phyloP scores from a whole-genome alignment of 2,797 vertebrate genomes.

The Melanogrammus aeglefinus region DNA sequence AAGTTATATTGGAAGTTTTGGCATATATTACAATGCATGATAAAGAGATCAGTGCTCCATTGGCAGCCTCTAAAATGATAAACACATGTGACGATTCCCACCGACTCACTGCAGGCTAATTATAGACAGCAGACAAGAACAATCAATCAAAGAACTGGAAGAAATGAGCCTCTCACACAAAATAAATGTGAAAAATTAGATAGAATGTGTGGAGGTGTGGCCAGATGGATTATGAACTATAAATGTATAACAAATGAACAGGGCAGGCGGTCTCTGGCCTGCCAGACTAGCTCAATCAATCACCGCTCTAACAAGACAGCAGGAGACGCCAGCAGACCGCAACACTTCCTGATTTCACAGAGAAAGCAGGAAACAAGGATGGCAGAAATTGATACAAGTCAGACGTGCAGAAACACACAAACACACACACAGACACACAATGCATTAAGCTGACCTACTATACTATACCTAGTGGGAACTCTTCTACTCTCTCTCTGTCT shows the following conservation, averaged over 20 bases:
- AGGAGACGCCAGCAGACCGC: constrained; percentile 27
- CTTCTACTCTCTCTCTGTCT: not conserved
- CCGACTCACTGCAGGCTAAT: constrained; percentile 45
- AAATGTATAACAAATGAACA: constrained; percentile 70
- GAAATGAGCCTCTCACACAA: constrained; percentile 54
- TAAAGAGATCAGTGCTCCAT: constrained; percentile 40
- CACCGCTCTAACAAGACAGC: constrained; percentile 67
- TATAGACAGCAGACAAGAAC: constrained; percentile 47
- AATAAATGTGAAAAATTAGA: constrained; percentile 56
- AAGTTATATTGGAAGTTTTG: constrained; percentile 1
- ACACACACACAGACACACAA: not conserved
- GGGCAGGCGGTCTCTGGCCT: constrained; percentile 53
- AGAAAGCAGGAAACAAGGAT: not conserved
- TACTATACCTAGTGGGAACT: constrained; percentile 19
- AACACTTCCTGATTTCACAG: not conserved
- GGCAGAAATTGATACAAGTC: constrained; percentile 9
- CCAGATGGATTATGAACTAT: constrained; percentile 74
- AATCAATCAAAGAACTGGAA: constrained; percentile 45
- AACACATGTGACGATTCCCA: constrained; percentile 61
- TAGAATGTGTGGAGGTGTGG: constrained; percentile 52
- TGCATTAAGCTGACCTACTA: not conserved
- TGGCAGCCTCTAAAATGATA: constrained; percentile 44
- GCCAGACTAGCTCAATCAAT: constrained; percentile 67
- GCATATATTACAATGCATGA: constrained; percentile 36
- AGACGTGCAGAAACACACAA: not conserved